Evolutionary conservation across 2,888 invertebrate genomes (phyloP).

Genomic region (Pogonocherus hispidulus): DNA sequence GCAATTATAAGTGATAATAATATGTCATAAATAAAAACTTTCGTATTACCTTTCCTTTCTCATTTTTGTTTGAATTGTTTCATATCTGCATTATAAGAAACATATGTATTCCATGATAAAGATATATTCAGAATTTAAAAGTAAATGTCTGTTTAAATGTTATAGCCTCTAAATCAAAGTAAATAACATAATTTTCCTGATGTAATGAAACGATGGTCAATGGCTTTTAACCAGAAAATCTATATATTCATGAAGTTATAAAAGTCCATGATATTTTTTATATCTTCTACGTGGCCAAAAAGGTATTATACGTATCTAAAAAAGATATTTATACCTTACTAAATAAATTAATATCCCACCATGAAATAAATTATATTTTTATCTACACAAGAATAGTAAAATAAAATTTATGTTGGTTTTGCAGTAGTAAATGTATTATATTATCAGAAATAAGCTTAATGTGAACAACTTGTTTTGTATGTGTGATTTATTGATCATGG

Average conservation of each 20-base stretch:
- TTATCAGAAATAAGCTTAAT: neutral
- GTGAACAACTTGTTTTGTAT: conserved; percentile 3
- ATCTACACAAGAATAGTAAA: neutral
- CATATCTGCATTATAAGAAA: too few relatives aligned
- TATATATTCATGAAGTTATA: neutral
- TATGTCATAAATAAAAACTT: too few relatives aligned
- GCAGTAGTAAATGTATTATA: neutral
- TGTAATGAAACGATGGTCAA: neutral
- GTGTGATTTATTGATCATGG: neutral
- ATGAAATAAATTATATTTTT: conserved; percentile 4
- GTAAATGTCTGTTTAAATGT: neutral
- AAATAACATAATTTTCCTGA: neutral
- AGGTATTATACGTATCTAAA: neutral
- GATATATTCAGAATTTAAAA: too few relatives aligned
- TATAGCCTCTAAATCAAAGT: neutral
- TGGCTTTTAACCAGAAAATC: neutral
- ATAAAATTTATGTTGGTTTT: conserved; percentile 1
- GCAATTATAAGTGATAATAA: too few relatives aligned
- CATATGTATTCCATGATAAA: too few relatives aligned
- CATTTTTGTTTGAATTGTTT: too few relatives aligned
- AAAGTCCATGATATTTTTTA: neutral
- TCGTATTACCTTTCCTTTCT: too few relatives aligned
- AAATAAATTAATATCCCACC: neutral
- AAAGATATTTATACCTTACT: neutral
- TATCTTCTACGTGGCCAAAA: neutral